Conservation (phyloP, 1,140 invertebrate species). For the Drosophila rhopaloa region DNA sequence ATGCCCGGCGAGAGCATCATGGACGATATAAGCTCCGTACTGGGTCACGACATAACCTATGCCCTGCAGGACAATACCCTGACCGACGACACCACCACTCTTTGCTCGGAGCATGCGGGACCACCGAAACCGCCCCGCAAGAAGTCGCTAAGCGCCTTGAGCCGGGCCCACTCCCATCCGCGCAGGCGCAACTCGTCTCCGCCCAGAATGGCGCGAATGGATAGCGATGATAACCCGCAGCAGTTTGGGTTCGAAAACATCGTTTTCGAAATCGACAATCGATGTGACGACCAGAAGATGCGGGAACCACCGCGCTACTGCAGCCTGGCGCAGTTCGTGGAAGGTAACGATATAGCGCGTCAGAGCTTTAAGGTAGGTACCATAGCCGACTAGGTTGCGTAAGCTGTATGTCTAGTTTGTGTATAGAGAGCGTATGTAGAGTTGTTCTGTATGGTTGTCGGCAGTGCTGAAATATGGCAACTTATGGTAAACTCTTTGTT, state of each 20-base stretch:
- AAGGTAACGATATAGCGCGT: slow-evolving; percentile 91
- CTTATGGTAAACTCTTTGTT: slow-evolving; percentile 81
- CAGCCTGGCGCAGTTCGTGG: slow-evolving; percentile 91
- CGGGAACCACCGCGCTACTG: slow-evolving; percentile 88
- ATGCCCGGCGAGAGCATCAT: slow-evolving; percentile 90
- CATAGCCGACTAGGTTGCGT: slow-evolving; percentile 5
- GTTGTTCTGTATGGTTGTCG: slow-evolving; percentile 66
- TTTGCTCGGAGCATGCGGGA: slow-evolving; percentile 86
- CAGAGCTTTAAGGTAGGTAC: slow-evolving; percentile 88
- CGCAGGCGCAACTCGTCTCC: slow-evolving; percentile 85
- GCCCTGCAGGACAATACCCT: slow-evolving; percentile 88
- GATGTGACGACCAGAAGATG: slow-evolving; percentile 86
- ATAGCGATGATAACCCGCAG: slow-evolving; percentile 85
- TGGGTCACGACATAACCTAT: slow-evolving; percentile 88
- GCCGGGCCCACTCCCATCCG: slow-evolving; percentile 71
- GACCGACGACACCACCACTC: slow-evolving; percentile 88
- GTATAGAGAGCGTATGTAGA: slow-evolving; percentile 31
- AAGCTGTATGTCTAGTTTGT: slow-evolving; percentile 35
- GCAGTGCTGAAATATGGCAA: slow-evolving; percentile 64
- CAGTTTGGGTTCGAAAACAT: slow-evolving; percentile 89
- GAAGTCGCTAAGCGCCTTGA: slow-evolving; percentile 64
- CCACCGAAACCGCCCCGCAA: slow-evolving; percentile 67
- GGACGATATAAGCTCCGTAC: slow-evolving; percentile 90
- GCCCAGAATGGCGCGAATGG: slow-evolving; percentile 62
- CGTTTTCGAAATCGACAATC: slow-evolving; percentile 87